Evolutionary conservation across 2,113 vertebrate species (phyloP), one percentile per base, ranked within the genome.

Genomic region (Erinaceus europaeus): DNA sequence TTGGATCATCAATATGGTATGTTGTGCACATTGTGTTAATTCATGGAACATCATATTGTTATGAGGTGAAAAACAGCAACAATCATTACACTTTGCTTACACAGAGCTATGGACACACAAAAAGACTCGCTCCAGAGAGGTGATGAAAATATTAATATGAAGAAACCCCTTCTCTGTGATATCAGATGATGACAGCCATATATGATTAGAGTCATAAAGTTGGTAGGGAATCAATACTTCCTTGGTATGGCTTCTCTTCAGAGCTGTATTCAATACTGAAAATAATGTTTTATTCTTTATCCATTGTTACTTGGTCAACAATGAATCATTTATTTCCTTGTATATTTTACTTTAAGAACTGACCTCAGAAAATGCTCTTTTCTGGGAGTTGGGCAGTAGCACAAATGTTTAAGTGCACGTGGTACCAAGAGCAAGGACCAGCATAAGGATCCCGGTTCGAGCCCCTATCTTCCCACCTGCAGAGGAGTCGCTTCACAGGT

Each of bases 31-130:
- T 46, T 34, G 78, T 87, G 84, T 75, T 74, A 94, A 87, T 64
- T 68, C 59, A 34, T 79, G 29, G 59, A 77, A 89, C 77, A 87
- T 68, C 87, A 93, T 86, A 46, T 76, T 90, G 75, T 93, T 91
- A 85, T 92, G 69, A 92, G 92, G 85, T 75, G 48, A 82, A 92
- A 84, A 78, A 34, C 69, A 89, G 20, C 23, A 9, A 34, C 23
- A 72, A 52, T 59, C 52, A 75, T 84, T 34, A 89, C 71, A 21
- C 32, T 42, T 94, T 92, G 89, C 84, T 90, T 82, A 92, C 38
- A 78, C n/a, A 32, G 73, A 84, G 78, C 67, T 69, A 1, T 44
- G n/a, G 48, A 42, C 94, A 89, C 34, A 81, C 21, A 86, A 68
- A 90, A 40, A 65, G 13, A 77, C 44, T 86, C 36, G 6, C 15